Evolutionary conservation across 1,140 invertebrate species (phyloP), one percentile per base, ranked within the genome.

Genomic region (Psix sp.): DNA sequence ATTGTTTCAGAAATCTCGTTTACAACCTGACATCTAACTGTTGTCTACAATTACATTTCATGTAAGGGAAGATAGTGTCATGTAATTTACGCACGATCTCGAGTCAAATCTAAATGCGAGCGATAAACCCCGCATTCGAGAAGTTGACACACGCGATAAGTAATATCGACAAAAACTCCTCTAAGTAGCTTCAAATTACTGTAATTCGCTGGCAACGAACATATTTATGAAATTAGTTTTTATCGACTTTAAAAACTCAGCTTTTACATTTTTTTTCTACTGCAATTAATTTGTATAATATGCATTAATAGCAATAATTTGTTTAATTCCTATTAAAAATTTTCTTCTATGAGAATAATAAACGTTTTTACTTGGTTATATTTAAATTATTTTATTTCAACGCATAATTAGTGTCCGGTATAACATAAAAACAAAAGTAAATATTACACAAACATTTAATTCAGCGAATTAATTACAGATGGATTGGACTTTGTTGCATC

Each of bases 401-500:
- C n/a, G n/a, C n/a, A n/a, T n/a, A n/a, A n/a, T n/a, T n/a, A n/a
- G n/a, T n/a, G n/a, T n/a, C n/a, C n/a, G n/a, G n/a, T n/a, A n/a
- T n/a, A n/a, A n/a, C n/a, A n/a, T n/a, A n/a, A n/a, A n/a, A n/a
- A n/a, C n/a, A n/a, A n/a, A n/a, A n/a, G n/a, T n/a, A n/a, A n/a
- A n/a, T n/a, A n/a, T n/a, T n/a, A n/a, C n/a, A n/a, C n/a, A n/a
- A n/a, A n/a, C n/a, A n/a, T n/a, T n/a, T 83, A 84, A 84, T 83
- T 85, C 79, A 80, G 71, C 57, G 38, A 46, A 46, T 57, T 79
- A 77, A 81, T 82, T 83, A 83, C 83, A 74, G 76, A n/a, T 62
- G 63, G 45, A 73, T 74, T 59, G 59, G 45, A 77, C 77, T 81
- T 82, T 80, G 81, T 81, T 79, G 80, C 79, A 79, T 84, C 81